A percentile compares a stretch with the other conserved stretches of the same genome.
Conservation (phyloP, 2,113 vertebrate genomes). For the Mus pahari region DNA sequence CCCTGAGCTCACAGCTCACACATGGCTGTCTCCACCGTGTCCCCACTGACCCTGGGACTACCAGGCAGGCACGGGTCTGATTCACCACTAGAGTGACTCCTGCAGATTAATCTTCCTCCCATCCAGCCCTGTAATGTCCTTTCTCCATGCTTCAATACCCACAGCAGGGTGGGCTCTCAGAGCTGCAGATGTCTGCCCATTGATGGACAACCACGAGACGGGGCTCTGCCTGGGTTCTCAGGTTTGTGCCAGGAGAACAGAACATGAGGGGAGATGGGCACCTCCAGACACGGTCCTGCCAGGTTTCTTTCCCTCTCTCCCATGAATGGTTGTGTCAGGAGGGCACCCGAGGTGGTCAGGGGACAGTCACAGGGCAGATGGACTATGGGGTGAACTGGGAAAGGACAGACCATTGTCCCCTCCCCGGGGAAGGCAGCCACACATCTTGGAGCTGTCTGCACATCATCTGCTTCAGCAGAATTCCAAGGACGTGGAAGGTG, state of each 20-base stretch:
- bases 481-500: constrained; percentile 75
- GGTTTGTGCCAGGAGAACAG: not conserved
- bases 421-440: not conserved
- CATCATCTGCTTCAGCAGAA: constrained; percentile 57
- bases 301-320: not conserved
- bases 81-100: not conserved
- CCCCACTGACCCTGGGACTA: not conserved
- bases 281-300: not conserved
- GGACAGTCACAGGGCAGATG: constrained; percentile 36
- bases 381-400: not conserved
- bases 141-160: not conserved
- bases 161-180: not conserved
- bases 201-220: not conserved
- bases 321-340: not conserved
- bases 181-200: not conserved
- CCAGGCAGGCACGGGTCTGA: not conserved
- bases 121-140: not conserved
- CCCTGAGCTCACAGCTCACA: not conserved
- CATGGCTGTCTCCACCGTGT: accelerated
- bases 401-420: not conserved
- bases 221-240: not conserved
- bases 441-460: constrained; percentile 34
- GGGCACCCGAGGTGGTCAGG: not conserved
- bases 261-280: not conserved
- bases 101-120: not conserved